Conservation (phyloP, 2,113 vertebrate species). For the Vicugna pacos region DNA sequence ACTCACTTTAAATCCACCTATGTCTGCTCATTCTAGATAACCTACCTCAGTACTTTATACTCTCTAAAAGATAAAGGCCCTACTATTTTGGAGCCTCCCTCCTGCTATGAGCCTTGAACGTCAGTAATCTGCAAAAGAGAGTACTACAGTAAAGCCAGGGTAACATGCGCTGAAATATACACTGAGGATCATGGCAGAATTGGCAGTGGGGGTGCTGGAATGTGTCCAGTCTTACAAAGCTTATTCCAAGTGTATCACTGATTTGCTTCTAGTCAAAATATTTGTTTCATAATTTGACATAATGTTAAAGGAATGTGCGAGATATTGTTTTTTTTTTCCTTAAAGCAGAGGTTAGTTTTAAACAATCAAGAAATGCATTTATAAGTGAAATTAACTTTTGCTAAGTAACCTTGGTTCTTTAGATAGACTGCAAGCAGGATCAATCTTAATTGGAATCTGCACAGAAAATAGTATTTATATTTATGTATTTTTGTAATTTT, state of each 20-base stretch:
- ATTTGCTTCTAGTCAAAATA: conserved; percentile 28
- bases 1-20: not conserved
- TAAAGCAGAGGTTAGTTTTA: not conserved
- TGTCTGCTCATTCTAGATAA: not conserved
- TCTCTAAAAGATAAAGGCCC: not conserved
- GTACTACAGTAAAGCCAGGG: not conserved
- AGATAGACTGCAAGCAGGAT: not conserved
- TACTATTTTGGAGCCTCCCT: not conserved
- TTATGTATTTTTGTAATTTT: not conserved
- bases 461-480: conserved; percentile 9
- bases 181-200: not conserved
- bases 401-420: not conserved
- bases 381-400: not conserved
- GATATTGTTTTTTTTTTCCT: not conserved
- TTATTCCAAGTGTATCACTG: not conserved
- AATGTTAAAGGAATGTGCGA: not conserved
- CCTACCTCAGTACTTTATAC: not conserved
- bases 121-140: not conserved
- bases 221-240: not conserved
- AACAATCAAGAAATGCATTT: not conserved
- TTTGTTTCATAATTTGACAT: not conserved
- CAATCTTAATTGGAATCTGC: not conserved
- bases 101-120: not conserved
- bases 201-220: not conserved
- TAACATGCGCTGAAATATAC: not conserved